Conservation (phyloP, 1,140 invertebrate species). For the Hyposmocoma kahamanoa region DNA sequence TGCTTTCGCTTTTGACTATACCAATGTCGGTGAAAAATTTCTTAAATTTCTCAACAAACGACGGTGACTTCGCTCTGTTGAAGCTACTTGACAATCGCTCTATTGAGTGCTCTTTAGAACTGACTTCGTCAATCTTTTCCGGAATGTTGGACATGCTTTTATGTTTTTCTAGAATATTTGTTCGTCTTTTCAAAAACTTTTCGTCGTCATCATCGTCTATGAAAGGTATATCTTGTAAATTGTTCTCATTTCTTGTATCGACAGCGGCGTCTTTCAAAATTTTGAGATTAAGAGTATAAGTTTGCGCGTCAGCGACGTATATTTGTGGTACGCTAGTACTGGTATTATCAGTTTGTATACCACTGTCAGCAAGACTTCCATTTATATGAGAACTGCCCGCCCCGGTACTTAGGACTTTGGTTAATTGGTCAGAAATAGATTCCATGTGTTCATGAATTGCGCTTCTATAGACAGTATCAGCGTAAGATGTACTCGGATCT, state of each 20-base stretch:
- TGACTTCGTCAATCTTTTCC: conserved; percentile 51
- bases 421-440: conserved; percentile 50
- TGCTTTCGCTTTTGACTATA: conserved; percentile 42
- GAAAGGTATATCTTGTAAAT: conserved; percentile 62
- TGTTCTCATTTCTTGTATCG: conserved; percentile 61
- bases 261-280: conserved; percentile 56
- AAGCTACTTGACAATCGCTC: conserved; percentile 51
- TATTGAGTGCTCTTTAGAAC: conserved; percentile 41
- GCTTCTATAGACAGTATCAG: conserved; percentile 41
- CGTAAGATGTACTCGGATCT: conserved; percentile 51
- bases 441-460: conserved; percentile 52
- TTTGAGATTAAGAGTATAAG: conserved; percentile 28
- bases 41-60: conserved; percentile 64
- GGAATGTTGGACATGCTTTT: conserved; percentile 64
- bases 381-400: conserved; percentile 62
- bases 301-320: conserved; percentile 41
- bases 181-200: conserved; percentile 29
- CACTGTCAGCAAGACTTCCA: conserved; percentile 59
- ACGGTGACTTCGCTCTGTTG: conserved; percentile 59
- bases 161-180: conserved; percentile 48
- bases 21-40: conserved; percentile 63
- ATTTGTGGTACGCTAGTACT: conserved; percentile 61
- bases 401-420: conserved; percentile 56
- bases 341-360: conserved; percentile 63
- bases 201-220: conserved; percentile 63